Percentiles rank a stretch among this genome's conserved stretches.
Evolutionary conservation across 2,113 vertebrate species (phyloP).

Genomic region (Brachyistius frenatus): DNA sequence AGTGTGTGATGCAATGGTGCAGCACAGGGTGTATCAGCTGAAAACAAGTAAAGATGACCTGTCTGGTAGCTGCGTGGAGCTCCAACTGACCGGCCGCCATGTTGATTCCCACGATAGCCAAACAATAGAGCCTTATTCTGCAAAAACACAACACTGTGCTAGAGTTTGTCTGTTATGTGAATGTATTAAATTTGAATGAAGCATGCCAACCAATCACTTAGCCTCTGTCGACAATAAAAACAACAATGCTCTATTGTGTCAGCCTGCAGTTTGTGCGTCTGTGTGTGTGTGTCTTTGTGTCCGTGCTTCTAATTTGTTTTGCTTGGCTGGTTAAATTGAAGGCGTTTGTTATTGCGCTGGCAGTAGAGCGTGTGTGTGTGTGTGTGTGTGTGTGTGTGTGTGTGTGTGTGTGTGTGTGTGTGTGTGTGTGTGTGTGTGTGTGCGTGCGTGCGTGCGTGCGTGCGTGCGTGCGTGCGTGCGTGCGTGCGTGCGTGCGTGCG

Average conservation of each 20-base stretch:
- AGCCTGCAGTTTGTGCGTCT: slow-evolving; percentile 44
- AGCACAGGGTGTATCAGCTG: not conserved
- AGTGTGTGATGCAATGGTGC: not conserved
- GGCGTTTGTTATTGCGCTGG: slow-evolving; percentile 84
- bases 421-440: too few relatives aligned
- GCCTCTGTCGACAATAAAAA: slow-evolving; percentile 75
- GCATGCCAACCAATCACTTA: slow-evolving; percentile 67
- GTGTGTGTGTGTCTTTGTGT: slow-evolving; percentile 56
- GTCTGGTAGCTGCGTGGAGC: not conserved
- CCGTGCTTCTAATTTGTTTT: slow-evolving; percentile 81
- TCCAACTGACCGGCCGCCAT: slow-evolving; percentile 51
- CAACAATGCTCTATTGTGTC: slow-evolving; percentile 83
- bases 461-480: slow-evolving; percentile 28
- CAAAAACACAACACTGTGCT: slow-evolving; percentile 44
- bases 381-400: slow-evolving; percentile 30
- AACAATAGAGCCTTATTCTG: slow-evolving; percentile 77
- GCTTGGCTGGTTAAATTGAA: slow-evolving; percentile 86
- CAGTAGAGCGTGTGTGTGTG: slow-evolving; percentile 56
- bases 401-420: slow-evolving; percentile 28
- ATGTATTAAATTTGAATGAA: slow-evolving; percentile 63
- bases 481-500: slow-evolving; percentile 26
- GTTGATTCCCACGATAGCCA: slow-evolving; percentile 78
- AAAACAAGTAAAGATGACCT: slow-evolving; percentile 27
- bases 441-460: slow-evolving; percentile 50
- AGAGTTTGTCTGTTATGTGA: slow-evolving; percentile 51